These are phyloP conservation scores for Cheilosia vulpina DNA, from an alignment of 2,888 invertebrate genomes.

Conservation along the genomic window DNA sequence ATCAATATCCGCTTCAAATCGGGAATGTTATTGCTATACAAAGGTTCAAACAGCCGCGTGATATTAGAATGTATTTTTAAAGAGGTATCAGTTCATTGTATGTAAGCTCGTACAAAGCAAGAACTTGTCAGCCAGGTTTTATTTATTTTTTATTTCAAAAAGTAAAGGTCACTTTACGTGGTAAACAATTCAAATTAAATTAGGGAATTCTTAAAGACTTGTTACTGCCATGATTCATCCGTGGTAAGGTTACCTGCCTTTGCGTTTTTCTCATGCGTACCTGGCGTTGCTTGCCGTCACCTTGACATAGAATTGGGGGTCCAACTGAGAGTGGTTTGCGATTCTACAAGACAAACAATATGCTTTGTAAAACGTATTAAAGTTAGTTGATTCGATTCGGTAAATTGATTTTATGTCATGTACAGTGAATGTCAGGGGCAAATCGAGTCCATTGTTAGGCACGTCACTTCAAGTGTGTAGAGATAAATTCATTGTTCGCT, in stretches of 20 bases:
- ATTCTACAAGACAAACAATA: conserved; percentile 11
- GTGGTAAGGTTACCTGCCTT: conserved; percentile 40
- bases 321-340: neutral
- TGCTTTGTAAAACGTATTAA: neutral
- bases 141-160: neutral
- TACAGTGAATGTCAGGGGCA: conserved; percentile 30
- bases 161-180: conserved; percentile 2
- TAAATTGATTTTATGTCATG: conserved; percentile 39
- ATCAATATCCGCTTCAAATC: neutral
- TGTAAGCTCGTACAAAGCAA: neutral
- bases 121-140: conserved; percentile 31
- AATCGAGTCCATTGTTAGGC: conserved; percentile 1
- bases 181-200: conserved; percentile 3
- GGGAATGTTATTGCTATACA: neutral
- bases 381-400: neutral
- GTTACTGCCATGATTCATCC: conserved; percentile 32
- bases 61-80: conserved; percentile 1
- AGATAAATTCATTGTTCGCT: neutral
- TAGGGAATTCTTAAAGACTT: conserved; percentile 16
- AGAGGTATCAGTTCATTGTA: neutral
- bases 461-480: neutral
- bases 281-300: neutral
- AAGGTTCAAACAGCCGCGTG: neutral
- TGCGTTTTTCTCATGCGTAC: neutral
- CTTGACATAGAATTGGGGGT: conserved; percentile 50